Base-by-base conservation (phyloP, 2,888 invertebrate species). In the Chesias legatella region DNA sequence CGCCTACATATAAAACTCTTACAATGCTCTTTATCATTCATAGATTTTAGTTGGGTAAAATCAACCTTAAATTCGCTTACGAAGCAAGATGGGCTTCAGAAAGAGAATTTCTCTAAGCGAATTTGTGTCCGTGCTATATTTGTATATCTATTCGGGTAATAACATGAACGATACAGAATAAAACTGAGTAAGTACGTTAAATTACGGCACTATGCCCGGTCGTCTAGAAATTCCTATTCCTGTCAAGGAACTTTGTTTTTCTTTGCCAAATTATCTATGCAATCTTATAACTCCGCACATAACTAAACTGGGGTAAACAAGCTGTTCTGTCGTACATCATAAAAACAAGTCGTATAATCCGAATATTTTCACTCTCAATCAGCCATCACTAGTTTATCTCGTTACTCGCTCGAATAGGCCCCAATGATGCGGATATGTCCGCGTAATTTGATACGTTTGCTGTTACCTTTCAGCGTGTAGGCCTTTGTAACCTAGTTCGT, bases 381-480 rank as follows among this genome's bases (percentile, higher is more conserved):
- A 43, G 27, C 31, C 32, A 43, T 43, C 33, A 34, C 37, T 51
- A 48, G 48, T 53, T 54, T 56, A 55, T 57, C 46, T 52, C 42
- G 54, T 60, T 61, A 48, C 51, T 33, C 53, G 43, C 41, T 58
- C 41, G 56, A 49, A 39, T 60, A 44, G 28, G 25, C 38, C 29
- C 44, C 51, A 51, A 48, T 48, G 48, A 52, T 48, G 47, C 48
- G 43, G 26, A 54, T 53, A 51, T 23, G 29, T 52, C 32, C 48
- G 46, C 44, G 44, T 55, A 55, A 63, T 59, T 60, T 60, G 43
- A 55, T 49, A 43, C 38, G 34, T 9, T 37, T 35, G 37, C 42
- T 34, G 13, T 17, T 3, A 28, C 26, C 37, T 37, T 13, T 5
- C 37, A 22, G 43, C 25, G 25, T 33, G 17, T 10, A 22, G 11